phyloP scores from a whole-genome alignment of 2,888 invertebrate genomes.

The Tinea semifulvella region DNA sequence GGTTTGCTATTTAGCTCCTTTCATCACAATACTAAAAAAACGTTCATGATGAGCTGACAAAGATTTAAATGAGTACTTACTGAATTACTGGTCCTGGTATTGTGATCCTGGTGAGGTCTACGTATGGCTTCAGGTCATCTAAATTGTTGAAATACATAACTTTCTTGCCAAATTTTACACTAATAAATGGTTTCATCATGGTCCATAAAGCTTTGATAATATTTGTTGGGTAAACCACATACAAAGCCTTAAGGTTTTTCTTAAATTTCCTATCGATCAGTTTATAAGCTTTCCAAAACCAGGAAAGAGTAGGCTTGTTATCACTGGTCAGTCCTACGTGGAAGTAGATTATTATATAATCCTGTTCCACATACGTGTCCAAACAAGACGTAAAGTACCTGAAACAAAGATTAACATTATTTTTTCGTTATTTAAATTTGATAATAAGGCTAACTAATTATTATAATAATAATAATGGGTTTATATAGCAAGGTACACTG shows the following conservation, averaged over 20 bases:
- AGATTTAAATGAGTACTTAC: no score
- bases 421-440: neutral
- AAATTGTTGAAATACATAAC: constrained; percentile 97
- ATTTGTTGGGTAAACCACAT: constrained; percentile 97
- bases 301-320: constrained; percentile 95
- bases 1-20: no score
- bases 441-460: no score
- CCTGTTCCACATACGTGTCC: constrained; percentile 97
- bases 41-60: no score
- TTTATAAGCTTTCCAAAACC: constrained; percentile 97
- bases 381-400: constrained; percentile 94
- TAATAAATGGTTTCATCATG: constrained; percentile 95
- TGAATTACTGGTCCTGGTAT: constrained; percentile 91
- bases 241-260: constrained; percentile 97
- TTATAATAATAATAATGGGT: no score
- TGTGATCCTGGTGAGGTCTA: constrained; percentile 89
- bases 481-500: no score
- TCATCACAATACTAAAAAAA: no score
- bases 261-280: constrained; percentile 99
- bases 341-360: constrained; percentile 98
- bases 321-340: constrained; percentile 95
- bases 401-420: constrained; percentile 19
- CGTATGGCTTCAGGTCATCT: constrained; percentile 87
- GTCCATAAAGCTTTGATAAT: constrained; percentile 96
- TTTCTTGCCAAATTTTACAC: constrained; percentile 98